Percentiles rank a stretch among this genome's conserved stretches.
phyloP scores from a whole-genome alignment of 2,113 vertebrate species.

The Cyanistes caeruleus region DNA sequence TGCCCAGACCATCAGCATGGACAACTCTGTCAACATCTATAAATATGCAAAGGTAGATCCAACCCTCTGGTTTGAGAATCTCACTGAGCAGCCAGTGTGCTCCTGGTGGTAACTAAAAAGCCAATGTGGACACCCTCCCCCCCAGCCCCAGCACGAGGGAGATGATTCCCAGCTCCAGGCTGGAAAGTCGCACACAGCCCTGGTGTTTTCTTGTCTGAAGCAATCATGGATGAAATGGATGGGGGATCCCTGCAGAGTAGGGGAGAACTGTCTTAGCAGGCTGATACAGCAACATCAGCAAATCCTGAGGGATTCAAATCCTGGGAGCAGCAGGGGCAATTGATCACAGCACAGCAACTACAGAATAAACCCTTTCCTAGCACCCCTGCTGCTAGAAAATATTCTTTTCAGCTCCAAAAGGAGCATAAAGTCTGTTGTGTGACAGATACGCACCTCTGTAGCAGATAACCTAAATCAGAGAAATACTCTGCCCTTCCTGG shows the following conservation, averaged over 20 bases:
- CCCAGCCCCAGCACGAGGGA: fast-evolving
- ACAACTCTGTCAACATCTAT: conserved; percentile 90
- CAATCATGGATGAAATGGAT: background rate
- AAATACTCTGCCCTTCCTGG: background rate
- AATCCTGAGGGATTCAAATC: background rate
- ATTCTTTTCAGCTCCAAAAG: background rate
- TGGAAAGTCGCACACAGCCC: background rate
- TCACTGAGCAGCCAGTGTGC: fast-evolving
- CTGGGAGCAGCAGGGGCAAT: background rate
- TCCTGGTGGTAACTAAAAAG: background rate
- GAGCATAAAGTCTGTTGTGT: background rate
- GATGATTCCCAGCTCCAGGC: background rate
- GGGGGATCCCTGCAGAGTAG: background rate
- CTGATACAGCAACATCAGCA: background rate
- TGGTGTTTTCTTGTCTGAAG: background rate
- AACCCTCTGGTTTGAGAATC: no score
- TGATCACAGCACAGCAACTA: background rate
- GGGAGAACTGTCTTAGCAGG: background rate
- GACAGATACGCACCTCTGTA: fast-evolving
- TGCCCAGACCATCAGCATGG: conserved; percentile 84
- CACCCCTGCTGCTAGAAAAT: background rate
- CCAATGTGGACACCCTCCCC: background rate
- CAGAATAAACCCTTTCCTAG: background rate
- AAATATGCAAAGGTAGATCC: conserved; percentile 89
- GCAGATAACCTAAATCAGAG: background rate